Base-by-base conservation (phyloP, 2,888 invertebrate species). In the Seira musarum region DNA sequence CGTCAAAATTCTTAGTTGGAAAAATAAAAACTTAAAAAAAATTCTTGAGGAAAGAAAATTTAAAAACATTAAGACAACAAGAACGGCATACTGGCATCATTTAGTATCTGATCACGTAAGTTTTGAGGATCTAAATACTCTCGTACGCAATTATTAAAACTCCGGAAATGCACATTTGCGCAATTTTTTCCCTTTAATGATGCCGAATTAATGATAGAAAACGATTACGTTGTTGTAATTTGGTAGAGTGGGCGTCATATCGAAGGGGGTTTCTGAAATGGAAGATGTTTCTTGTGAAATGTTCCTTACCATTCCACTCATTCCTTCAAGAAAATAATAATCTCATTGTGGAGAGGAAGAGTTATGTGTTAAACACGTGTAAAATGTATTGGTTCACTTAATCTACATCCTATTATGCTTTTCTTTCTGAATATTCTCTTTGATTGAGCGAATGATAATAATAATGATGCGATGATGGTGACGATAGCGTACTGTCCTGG, bases 281-380 rank as follows among this genome's bases (percentile, higher is more conserved):
- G 57, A 57, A 10, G n/a, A 57, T 75, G 67, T 63, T 75, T 75
- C 63, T 68, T 61, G 40, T 67, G 19, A 75, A 75, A 75, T 75
- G 75, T 75, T 49, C 46, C 67, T 40, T 65, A 5, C 25, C 30
- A 22, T 72, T 46, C 22, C 25, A 13, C 49, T 10, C 35, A 8
- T 64, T 49, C 49, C 21, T 22, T 22, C 35, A 19, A n/a, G 57
- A 8, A 57, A 17, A 70, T 70, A 70, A 70, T 70, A 35, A 35
- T 13, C 24, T 15, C 63, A 71, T 71, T 71, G 71, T 71, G 24
- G 22, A 10, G n/a, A 35, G 63, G 22, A 63, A 63, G 63, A 71
- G 46, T 63, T 63, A 71, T 71, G 71, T n/a, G 63, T 10, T 15
- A 65, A 65, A 65, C 35, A 65, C 65, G 25, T 35, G 65, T 30